These are phyloP conservation scores for Siniperca scherzeri DNA, from an alignment of 2,797 vertebrate genomes.

Conservation along the genomic window DNA sequence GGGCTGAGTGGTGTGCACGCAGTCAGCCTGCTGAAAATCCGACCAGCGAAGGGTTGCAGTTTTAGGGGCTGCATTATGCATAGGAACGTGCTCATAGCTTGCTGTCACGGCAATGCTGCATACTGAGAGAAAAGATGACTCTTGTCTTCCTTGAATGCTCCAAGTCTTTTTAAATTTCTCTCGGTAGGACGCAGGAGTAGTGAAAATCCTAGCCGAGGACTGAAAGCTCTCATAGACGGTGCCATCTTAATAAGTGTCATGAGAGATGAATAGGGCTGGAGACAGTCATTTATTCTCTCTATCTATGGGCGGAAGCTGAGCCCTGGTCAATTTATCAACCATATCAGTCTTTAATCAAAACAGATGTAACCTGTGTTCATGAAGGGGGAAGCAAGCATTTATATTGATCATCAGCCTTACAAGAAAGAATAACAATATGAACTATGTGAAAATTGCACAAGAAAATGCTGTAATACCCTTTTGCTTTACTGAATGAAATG, in stretches of 20 bases:
- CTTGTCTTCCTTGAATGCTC: conserved; percentile 60
- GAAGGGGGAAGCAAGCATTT: conserved; percentile 15
- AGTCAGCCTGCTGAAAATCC: conserved; percentile 37
- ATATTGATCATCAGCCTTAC: neutral
- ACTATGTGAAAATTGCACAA: neutral
- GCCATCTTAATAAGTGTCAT: conserved; percentile 26
- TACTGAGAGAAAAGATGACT: conserved; percentile 49
- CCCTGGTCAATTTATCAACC: conserved; percentile 45
- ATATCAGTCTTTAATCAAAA: conserved; percentile 43
- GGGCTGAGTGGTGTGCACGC: conserved; percentile 34
- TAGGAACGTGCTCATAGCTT: conserved; percentile 28
- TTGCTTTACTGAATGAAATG: neutral
- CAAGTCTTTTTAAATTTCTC: conserved; percentile 44
- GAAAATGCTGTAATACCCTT: neutral
- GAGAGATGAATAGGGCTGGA: conserved; percentile 31
- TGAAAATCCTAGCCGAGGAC: conserved; percentile 11
- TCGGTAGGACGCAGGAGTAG: neutral
- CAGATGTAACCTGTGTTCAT: conserved; percentile 33
- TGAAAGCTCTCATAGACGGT: conserved; percentile 19
- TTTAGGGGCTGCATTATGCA: conserved; percentile 55
- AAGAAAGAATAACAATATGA: neutral
- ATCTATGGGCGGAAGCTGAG: conserved; percentile 11
- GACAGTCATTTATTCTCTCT: conserved; percentile 44
- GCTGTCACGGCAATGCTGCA: conserved; percentile 57
- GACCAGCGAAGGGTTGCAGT: conserved; percentile 26